Evolutionary conservation across 1,140 invertebrate species (phyloP).

Genomic region (Tetranychus urticae): DNA sequence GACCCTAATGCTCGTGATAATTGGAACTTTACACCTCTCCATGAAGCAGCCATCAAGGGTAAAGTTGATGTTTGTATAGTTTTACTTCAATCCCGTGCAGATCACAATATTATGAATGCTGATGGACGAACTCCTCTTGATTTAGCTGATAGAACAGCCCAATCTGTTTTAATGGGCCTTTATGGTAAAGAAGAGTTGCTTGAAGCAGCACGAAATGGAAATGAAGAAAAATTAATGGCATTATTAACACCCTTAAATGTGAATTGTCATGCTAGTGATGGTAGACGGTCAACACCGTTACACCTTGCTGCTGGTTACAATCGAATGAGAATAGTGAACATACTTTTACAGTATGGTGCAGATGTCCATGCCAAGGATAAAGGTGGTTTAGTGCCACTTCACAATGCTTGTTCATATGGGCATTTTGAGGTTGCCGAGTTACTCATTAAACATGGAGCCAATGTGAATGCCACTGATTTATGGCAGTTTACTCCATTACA

Average conservation of each 20-base stretch:
- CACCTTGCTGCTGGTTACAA: conserved; percentile 84
- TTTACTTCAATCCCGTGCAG: conserved; percentile 53
- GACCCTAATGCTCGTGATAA: conserved; percentile 79
- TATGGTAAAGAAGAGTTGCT: too few species aligned
- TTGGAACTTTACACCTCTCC: conserved; percentile 86
- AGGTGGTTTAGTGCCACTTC: conserved; percentile 25
- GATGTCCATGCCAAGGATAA: conserved; percentile 28
- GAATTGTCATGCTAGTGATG: conserved; percentile 81
- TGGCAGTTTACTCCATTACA: conserved; percentile 93
- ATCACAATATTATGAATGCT: conserved; percentile 56
- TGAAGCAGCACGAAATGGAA: too few species aligned
- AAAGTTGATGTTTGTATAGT: conserved; percentile 88
- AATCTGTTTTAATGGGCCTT: conserved; percentile 17
- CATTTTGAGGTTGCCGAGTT: conserved; percentile 71
- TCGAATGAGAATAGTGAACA: conserved; percentile 67
- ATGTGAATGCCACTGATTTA: conserved; percentile 81
- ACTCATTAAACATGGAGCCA: conserved; percentile 62
- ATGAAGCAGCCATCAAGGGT: conserved; percentile 85
- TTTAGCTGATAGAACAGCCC: conserved; percentile 67
- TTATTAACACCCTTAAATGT: conserved; percentile 24
- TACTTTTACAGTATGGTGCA: conserved; percentile 61
- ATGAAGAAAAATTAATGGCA: too few species aligned
- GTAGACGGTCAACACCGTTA: conserved; percentile 75
- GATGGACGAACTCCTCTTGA: conserved; percentile 81
- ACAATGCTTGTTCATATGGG: conserved; percentile 23